Percentiles rank a stretch among this genome's conserved stretches.
Conservation (phyloP, 1,140 invertebrate species). For the Oryctes rhinoceros region DNA sequence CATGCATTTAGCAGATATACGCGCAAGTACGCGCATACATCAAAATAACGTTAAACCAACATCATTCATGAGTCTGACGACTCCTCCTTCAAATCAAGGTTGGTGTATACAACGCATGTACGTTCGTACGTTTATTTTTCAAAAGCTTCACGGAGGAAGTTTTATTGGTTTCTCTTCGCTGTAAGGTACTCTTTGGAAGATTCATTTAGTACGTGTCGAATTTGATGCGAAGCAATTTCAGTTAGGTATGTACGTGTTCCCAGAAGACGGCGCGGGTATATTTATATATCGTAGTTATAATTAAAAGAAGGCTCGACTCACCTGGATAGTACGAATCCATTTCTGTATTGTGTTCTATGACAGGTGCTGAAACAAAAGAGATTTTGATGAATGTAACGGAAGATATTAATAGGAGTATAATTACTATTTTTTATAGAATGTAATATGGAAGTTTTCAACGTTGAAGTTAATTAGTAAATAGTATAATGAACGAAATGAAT, state of each 20-base stretch:
- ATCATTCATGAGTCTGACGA: too few species aligned
- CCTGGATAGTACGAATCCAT: constrained; percentile 59
- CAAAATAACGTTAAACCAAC: not conserved
- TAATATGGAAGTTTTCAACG: too few species aligned
- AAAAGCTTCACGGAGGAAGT: not conserved
- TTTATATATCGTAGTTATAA: too few species aligned
- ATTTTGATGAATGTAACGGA: not conserved
- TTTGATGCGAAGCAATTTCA: too few species aligned
- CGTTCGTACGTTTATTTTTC: not conserved
- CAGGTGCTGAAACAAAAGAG: constrained; percentile 55
- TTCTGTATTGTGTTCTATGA: constrained; percentile 56
- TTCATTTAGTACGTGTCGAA: too few species aligned
- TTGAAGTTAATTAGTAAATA: too few species aligned
- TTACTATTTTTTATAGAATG: not conserved
- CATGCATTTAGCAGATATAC: not conserved
- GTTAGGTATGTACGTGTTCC: not conserved
- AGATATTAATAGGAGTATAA: not conserved
- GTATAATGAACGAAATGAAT: too few species aligned
- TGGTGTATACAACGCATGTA: not conserved
- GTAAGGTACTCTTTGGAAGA: too few species aligned
- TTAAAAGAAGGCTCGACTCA: constrained; percentile 44
- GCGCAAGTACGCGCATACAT: not conserved
- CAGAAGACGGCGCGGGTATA: too few species aligned
- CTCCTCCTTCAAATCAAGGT: not conserved
- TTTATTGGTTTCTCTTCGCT: too few species aligned